Evolutionary conservation across 2,888 invertebrate genomes (phyloP), one percentile per base, ranked within the genome.

Genomic region (Dyspetes luteomarginatus): DNA sequence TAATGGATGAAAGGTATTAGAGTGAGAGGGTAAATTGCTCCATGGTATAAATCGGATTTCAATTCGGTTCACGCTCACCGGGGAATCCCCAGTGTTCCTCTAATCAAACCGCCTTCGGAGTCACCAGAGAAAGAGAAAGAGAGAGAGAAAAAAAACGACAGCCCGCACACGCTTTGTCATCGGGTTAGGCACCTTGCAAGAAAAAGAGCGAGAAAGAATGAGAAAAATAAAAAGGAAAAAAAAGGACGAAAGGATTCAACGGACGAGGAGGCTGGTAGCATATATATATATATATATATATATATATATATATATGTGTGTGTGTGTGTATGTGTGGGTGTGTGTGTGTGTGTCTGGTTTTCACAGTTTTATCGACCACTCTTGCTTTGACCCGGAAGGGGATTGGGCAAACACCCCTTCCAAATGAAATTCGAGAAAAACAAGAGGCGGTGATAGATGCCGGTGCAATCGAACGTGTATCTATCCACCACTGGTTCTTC

Each of bases 51-150:
- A 83, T 84, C 82, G 84, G 67, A 82, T 82, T 83, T 78, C 82
- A 83, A 84, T 84, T 82, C 82, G 60, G 67, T 78, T 81, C 78
- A 81, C 83, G 74, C 81, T 82, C 81, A 28, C 73, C 65, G 75
- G 62, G 65, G 82, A 62, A 80, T 85, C 81, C 41, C n/a, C 55
- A 24, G 84, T 83, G 84, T 84, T 85, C 85, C 83, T 85, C 83
- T 85, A 85, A 85, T 85, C 85, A 83, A 82, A 81, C 78, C 81
- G 71, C 75, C 84, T 82, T 78, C 55, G 78, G 67, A 78, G 76
- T 82, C 72, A 64, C 4, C 15, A 43, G 50, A 50, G 24, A 43
- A 56, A 22, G 28, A 22, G n/a, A n/a, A 50, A 43, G 50, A n/a
- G 22, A 56, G 30, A 36, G 43, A 15, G 36, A 65, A 24, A 56